Base-by-base conservation (phyloP, 35 echinoderm and acorn worm genomes). In the Holothuria glaberrima region DNA sequence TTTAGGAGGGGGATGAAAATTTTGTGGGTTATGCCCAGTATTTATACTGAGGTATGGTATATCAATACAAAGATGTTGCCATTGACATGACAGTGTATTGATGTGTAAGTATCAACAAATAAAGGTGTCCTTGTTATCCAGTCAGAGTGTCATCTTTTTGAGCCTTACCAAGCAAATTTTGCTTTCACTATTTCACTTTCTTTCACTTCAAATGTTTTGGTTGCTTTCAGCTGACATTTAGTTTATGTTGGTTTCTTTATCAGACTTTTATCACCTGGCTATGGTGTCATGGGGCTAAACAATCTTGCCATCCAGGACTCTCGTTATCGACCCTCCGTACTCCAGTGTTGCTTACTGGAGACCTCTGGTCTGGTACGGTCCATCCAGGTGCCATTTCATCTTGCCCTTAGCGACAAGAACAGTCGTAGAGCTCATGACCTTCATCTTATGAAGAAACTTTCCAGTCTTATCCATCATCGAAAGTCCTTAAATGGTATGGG, bases 381-480 rank as follows among this genome's bases (percentile, higher is more conserved):
- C 83, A 90, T 99, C 50, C 68, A 91, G 30, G 93, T 99, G 9
- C 97, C 97, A 41, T 99, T 99, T 86, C 97, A 99, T 86, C 91
- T 99, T 14, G 97, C 97, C 2, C 82, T 99, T 30, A 99, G 97
- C 45, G 94, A 99, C 80, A 99, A 95, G 67, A 99, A 99, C 91
- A 99, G 97, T 84, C 94, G 94, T 67, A 90, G 94, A 67, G 97
- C 97, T 3, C 91, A 92, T 82, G 97, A 99, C 54, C 81, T 99
- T 20, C 97, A 99, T 82, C 91, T 99, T 20, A 85, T 99, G 60
- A 99, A 99, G 93, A 99, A 99, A 57, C 83, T 99, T 0, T 95
- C 93, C 7, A 92, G 86, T 86, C 88, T 93, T 27, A 76, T 99
- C 3, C 97, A 99, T 85, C 93, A 94, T 30, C 76, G 88, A 64